phyloP scores from a whole-genome alignment of 1,140 invertebrate species.

The Rhagoletis zephyria region DNA sequence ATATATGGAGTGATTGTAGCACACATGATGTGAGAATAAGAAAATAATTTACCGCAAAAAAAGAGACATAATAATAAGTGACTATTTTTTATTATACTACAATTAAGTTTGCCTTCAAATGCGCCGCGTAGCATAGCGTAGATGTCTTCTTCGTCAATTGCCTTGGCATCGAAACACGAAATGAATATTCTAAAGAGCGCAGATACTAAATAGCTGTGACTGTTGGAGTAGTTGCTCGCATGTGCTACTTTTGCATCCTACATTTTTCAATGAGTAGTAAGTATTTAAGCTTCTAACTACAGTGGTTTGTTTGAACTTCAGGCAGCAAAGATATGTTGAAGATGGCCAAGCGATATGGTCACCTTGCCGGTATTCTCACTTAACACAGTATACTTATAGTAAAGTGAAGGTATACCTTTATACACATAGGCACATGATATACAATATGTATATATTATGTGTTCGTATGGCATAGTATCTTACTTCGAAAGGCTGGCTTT shows the following conservation, averaged over 20 bases:
- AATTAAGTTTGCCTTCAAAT: slow-evolving; percentile 17
- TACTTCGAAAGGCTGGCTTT: no score
- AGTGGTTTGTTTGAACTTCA: background rate
- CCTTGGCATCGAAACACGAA: background rate
- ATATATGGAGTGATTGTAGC: slow-evolving; percentile 20
- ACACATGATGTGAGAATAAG: background rate
- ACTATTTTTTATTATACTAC: background rate
- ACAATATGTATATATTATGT: background rate
- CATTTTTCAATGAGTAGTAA: background rate
- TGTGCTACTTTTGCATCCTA: slow-evolving; percentile 11
- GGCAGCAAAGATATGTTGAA: background rate
- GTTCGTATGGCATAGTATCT: no score
- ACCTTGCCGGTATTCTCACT: background rate
- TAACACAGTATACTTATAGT: background rate
- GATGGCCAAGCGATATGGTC: background rate
- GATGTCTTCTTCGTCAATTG: background rate
- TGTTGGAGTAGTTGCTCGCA: background rate
- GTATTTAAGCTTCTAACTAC: background rate
- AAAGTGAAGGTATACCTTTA: background rate
- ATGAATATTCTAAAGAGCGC: background rate
- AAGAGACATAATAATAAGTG: background rate
- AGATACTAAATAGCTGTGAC: background rate
- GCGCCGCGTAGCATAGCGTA: background rate
- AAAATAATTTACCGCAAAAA: background rate
- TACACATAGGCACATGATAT: background rate